Evolutionary conservation across 1,140 invertebrate species (phyloP).

Genomic region (Physella acuta): DNA sequence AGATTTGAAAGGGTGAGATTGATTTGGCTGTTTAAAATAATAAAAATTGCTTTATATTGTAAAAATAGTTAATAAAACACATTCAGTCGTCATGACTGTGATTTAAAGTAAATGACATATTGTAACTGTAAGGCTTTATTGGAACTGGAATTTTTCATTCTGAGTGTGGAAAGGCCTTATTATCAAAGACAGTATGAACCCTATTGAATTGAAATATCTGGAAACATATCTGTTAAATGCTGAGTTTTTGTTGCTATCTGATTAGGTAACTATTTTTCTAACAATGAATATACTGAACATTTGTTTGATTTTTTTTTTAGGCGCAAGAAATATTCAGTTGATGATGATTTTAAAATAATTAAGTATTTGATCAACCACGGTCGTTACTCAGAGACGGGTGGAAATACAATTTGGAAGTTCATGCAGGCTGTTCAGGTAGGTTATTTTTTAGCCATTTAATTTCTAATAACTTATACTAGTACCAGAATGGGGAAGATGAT

Average conservation of each 20-base stretch:
- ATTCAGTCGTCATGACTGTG: no score
- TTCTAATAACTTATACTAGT: neutral
- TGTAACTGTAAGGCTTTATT: no score
- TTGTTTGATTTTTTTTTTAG: neutral
- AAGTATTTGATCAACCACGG: neutral
- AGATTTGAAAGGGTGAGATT: no score
- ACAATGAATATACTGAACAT: neutral
- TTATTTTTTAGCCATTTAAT: neutral
- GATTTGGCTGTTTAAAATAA: no score
- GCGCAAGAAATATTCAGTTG: neutral
- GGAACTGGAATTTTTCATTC: no score
- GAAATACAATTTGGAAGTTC: conserved; percentile 10
- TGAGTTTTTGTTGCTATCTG: neutral
- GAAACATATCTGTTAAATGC: neutral
- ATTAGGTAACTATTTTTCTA: neutral
- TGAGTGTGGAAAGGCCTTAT: neutral
- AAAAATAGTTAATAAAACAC: no score
- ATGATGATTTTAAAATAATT: neutral
- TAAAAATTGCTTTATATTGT: no score
- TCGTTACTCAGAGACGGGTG: neutral
- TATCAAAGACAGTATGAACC: neutral
- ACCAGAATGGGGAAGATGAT: neutral
- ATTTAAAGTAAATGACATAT: no score
- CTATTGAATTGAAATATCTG: neutral
- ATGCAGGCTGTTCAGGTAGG: conserved; percentile 1